A percentile compares a stretch with the other conserved stretches of the same genome.
Evolutionary conservation across 2,888 invertebrate genomes (phyloP).

Genomic region (Anticlea derivata): DNA sequence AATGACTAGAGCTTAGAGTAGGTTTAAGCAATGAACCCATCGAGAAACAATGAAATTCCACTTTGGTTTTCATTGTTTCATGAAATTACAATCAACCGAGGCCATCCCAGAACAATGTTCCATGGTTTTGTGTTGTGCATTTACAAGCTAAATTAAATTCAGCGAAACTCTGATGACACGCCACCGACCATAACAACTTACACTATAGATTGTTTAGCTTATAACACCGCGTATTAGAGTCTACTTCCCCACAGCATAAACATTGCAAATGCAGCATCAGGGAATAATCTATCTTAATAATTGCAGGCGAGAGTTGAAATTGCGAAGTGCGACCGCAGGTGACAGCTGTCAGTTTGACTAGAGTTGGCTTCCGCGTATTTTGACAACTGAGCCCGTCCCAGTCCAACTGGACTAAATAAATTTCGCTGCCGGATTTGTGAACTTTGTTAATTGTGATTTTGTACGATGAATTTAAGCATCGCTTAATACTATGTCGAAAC

Average conservation of each 20-base stretch:
- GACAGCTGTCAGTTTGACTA: constrained; percentile 35
- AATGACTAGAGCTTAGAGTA: too few species aligned
- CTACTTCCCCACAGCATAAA: constrained; percentile 4
- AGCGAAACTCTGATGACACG: constrained; percentile 29
- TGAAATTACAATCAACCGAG: constrained; percentile 1
- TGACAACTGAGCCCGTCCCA: constrained; percentile 28
- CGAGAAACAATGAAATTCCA: background rate
- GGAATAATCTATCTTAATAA: constrained; percentile 23
- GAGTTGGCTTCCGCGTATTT: constrained; percentile 24
- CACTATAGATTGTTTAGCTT: constrained; percentile 26
- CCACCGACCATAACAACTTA: constrained; percentile 30
- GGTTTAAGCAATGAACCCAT: background rate
- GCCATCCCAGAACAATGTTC: constrained; percentile 4
- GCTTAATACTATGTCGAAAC: too few species aligned
- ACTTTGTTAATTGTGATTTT: constrained; percentile 29
- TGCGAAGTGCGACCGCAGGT: constrained; percentile 23
- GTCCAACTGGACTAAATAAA: constrained; percentile 23
- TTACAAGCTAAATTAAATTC: constrained; percentile 31
- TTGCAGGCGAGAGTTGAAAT: constrained; percentile 19
- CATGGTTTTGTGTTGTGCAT: constrained; percentile 15
- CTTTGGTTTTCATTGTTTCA: background rate
- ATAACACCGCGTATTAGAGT: constrained; percentile 23
- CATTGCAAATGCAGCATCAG: constrained; percentile 9
- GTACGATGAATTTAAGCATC: background rate
- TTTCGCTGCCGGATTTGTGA: constrained; percentile 20